Conservation (phyloP, 1,140 invertebrate genomes). For the Araneus ventricosus region DNA sequence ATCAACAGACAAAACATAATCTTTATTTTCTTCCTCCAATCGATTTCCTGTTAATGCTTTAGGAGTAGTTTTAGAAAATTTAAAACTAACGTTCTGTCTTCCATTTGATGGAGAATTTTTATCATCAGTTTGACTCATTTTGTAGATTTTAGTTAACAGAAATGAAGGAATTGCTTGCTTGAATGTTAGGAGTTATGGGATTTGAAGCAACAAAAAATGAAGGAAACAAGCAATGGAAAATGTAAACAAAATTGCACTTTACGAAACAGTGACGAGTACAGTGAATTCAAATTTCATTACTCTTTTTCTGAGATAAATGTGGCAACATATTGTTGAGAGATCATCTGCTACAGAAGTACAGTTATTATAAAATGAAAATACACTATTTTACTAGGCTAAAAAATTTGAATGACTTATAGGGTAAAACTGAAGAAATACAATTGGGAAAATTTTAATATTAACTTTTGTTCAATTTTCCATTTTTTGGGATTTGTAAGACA, state of each 20-base stretch:
- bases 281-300: background rate
- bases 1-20: constrained; percentile 74
- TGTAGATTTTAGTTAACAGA: background rate
- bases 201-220: background rate
- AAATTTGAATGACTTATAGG: background rate
- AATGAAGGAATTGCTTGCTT: too few species aligned
- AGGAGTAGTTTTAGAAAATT: constrained; percentile 35
- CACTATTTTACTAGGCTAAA: background rate
- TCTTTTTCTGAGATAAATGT: background rate
- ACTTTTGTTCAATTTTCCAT: background rate
- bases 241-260: background rate
- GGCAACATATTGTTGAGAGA: too few species aligned
- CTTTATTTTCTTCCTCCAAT: constrained; percentile 67
- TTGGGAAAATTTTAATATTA: background rate
- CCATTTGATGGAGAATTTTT: constrained; percentile 19
- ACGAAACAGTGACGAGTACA: background rate
- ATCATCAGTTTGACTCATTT: background rate
- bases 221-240: background rate
- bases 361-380: background rate
- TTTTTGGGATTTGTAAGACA: background rate
- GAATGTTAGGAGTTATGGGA: too few species aligned
- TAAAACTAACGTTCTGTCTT: constrained; percentile 55
- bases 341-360: too few species aligned
- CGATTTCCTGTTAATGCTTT: constrained; percentile 33
- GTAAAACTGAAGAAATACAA: too few species aligned